These are phyloP conservation scores for Lepidocyrtinus sp. DNA, from an alignment of 2,888 invertebrate species.

Conservation along the genomic window DNA sequence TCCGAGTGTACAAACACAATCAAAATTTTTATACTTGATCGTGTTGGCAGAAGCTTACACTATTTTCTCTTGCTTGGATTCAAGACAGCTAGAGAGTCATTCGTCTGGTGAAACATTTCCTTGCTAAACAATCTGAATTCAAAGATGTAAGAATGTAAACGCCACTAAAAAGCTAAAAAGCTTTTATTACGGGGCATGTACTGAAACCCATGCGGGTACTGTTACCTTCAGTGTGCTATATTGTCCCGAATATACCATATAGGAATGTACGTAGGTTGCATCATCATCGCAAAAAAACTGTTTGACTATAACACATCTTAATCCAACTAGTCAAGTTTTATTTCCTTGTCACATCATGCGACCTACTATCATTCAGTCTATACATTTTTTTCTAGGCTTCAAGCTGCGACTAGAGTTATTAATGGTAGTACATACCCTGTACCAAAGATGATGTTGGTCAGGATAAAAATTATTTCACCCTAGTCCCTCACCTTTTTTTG, in stretches of 20 bases:
- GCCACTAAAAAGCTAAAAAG: too few relatives aligned
- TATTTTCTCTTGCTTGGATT: too few relatives aligned
- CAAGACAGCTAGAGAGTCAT: too few relatives aligned
- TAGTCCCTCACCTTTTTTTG: too few relatives aligned
- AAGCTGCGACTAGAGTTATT: not conserved
- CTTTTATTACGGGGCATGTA: not conserved
- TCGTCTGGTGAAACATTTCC: too few relatives aligned
- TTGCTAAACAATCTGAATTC: too few relatives aligned
- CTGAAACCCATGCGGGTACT: constrained; percentile 32
- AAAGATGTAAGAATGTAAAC: too few relatives aligned
- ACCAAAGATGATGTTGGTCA: not conserved
- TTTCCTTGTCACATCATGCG: not conserved
- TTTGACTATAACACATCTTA: not conserved
- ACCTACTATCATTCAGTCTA: not conserved
- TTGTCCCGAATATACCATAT: not conserved
- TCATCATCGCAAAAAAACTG: not conserved
- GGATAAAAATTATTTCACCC: not conserved
- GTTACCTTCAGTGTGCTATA: constrained; percentile 8
- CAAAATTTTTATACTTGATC: too few relatives aligned
- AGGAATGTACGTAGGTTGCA: not conserved
- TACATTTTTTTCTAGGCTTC: not conserved
- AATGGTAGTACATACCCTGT: not conserved
- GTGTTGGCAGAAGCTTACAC: too few relatives aligned
- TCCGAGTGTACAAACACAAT: too few relatives aligned
- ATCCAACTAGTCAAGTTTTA: not conserved